These are phyloP conservation scores for Eudorcas thomsonii DNA, from an alignment of 2,113 vertebrate genomes.

Conservation along the genomic window DNA sequence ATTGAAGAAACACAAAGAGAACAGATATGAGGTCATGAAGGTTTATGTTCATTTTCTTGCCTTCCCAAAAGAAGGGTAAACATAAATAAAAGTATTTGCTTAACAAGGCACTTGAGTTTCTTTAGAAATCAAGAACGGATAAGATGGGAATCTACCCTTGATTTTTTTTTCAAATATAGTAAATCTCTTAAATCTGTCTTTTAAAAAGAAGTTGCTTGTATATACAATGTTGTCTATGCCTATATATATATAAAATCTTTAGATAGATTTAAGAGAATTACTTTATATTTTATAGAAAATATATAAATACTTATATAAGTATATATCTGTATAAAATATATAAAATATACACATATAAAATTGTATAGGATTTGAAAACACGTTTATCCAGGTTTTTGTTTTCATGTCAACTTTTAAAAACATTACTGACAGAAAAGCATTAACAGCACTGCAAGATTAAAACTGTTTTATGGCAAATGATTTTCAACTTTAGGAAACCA, in stretches of 20 bases:
- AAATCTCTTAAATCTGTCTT: background rate
- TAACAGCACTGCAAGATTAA: slow-evolving; percentile 55
- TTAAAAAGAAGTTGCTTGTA: background rate
- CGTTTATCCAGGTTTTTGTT: background rate
- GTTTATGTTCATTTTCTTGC: background rate
- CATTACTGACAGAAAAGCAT: background rate
- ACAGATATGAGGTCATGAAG: background rate
- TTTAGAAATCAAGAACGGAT: background rate
- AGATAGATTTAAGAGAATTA: background rate
- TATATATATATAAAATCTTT: background rate
- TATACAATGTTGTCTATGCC: background rate
- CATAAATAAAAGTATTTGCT: background rate
- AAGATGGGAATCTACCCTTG: background rate
- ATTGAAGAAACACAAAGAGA: background rate
- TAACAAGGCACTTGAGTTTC: background rate
- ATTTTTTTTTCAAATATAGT: slow-evolving; percentile 23
- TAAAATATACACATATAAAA: background rate
- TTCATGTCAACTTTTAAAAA: background rate
- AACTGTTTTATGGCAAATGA: slow-evolving; percentile 32
- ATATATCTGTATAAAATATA: background rate
- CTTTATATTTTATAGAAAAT: background rate
- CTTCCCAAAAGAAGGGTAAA: background rate
- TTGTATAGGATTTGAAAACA: background rate
- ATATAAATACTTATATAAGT: background rate
- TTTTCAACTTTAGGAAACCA: slow-evolving; percentile 65